A percentile compares a stretch with the other conserved stretches of the same genome.
Evolutionary conservation across 2,113 vertebrate species (phyloP).

Genomic region (Corydoras sp.): DNA sequence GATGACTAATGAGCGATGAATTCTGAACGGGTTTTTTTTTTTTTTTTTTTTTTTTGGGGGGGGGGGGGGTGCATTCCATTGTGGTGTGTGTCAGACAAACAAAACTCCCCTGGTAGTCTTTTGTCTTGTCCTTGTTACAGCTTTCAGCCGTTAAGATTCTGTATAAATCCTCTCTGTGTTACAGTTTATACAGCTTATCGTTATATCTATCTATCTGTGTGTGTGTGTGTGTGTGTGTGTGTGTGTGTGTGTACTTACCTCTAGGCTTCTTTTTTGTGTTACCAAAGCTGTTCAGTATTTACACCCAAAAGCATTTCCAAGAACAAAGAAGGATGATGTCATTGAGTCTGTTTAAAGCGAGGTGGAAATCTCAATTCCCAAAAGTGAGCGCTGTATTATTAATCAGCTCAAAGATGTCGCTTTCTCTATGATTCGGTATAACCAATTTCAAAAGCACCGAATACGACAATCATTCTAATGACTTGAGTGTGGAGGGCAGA

Average conservation of each 20-base stretch:
- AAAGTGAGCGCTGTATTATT: neutral
- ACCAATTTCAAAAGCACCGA: neutral
- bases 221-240: no score
- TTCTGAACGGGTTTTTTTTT: no score
- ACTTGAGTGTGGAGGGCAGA: no score
- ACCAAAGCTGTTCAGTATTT: no score
- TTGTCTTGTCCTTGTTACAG: neutral
- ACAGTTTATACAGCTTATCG: no score
- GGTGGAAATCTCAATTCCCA: neutral
- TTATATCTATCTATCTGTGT: no score
- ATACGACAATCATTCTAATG: neutral
- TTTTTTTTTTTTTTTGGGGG: no score
- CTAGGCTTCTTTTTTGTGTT: no score
- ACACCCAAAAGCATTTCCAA: no score
- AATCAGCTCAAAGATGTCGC: no score
- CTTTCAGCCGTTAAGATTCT: neutral
- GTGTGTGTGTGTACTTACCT: no score
- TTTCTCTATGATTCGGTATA: neutral
- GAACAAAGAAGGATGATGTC: neutral
- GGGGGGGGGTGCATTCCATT: neutral
- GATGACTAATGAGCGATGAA: neutral
- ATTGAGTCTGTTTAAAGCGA: neutral
- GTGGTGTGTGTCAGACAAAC: constrained; percentile 8
- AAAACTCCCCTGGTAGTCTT: constrained; percentile 6
- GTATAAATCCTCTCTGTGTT: neutral